Base-by-base conservation (phyloP, 2,113 vertebrate genomes). In the Varanus salvator region DNA sequence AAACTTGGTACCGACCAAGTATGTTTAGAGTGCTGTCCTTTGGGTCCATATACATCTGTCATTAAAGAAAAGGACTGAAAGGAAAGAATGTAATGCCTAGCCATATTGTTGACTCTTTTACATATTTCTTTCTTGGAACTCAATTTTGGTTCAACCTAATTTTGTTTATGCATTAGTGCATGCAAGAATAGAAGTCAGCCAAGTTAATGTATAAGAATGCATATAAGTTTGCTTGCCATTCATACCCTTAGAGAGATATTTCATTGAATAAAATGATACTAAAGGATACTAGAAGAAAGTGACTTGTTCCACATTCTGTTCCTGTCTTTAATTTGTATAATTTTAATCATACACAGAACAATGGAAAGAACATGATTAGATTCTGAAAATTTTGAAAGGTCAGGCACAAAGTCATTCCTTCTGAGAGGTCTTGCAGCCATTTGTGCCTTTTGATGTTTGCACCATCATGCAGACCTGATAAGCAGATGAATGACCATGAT, bases 401-500 rank as follows among this genome's bases (percentile, higher is more conserved):
- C 91, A 92, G 85, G 69, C 80, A 89, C 87, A 92, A 87, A 87
- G 84, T 81, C 64, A 11, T 50, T 72, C 71, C 93, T 87, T 64
- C 95, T 92, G 92, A 90, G 68, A 92, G 38, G n/a, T 60, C 90
- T 94, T 88, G 3, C 66, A 84, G 84, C 80, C 92, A 54, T 94
- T 87, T 84, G 87, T 89, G 85, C 3, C 96, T 96, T 97, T 95
- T 95, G 95, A 95, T 95, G 95, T 95, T 95, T 94, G 93, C 89
- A 52, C 57, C 90, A 81, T 95, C 72, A 2, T 80, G 29, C 60
- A 90, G 90, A 74, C 91, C 92, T 91, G 94, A 94, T 95, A 96
- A 96, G 92, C 86, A 94, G 95, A 93, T 90, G 95, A 96, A 96
- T 95, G 93, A 93, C 94, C 90, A 34, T 95, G 96, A 97, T 95